Evolutionary conservation across 2,113 vertebrate species (phyloP).

Genomic region (Gobio gobio): DNA sequence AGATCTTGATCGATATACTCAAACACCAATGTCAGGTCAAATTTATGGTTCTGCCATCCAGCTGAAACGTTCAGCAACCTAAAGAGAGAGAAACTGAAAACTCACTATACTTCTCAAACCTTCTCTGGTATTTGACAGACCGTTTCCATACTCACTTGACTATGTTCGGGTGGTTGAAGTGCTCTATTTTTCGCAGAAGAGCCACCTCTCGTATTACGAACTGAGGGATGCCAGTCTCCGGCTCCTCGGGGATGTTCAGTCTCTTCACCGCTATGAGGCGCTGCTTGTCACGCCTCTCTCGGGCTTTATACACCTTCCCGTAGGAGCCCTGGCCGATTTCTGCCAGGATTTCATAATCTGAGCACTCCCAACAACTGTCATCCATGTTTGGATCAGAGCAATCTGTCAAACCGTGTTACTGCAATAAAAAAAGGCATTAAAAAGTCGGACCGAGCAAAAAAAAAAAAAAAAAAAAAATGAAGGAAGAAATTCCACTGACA

Average conservation of each 20-base stretch:
- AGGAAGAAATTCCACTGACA: background rate
- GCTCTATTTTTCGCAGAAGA: slow-evolving; percentile 70
- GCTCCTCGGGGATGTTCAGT: slow-evolving; percentile 59
- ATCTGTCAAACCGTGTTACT: background rate
- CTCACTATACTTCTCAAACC: too few species aligned
- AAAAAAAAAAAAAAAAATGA: too few species aligned
- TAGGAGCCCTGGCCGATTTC: slow-evolving; percentile 74
- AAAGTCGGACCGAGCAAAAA: background rate
- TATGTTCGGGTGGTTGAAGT: slow-evolving; percentile 77
- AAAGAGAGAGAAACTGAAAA: background rate
- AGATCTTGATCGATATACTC: slow-evolving; percentile 82
- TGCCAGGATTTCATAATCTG: slow-evolving; percentile 72
- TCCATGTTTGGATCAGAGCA: slow-evolving; percentile 60
- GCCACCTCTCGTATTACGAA: slow-evolving; percentile 79
- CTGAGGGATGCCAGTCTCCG: slow-evolving; percentile 70
- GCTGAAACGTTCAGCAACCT: slow-evolving; percentile 74
- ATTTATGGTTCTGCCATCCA: slow-evolving; percentile 31
- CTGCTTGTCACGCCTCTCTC: slow-evolving; percentile 66
- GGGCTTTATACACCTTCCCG: slow-evolving; percentile 76
- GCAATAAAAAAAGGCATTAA: background rate
- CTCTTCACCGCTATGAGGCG: slow-evolving; percentile 79
- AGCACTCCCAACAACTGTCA: background rate
- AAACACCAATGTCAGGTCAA: slow-evolving; percentile 77
- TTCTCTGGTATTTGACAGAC: too few species aligned
- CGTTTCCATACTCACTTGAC: slow-evolving; percentile 67